Base-by-base conservation (phyloP, 2,888 invertebrate genomes). In the Cheilosia urbana region DNA sequence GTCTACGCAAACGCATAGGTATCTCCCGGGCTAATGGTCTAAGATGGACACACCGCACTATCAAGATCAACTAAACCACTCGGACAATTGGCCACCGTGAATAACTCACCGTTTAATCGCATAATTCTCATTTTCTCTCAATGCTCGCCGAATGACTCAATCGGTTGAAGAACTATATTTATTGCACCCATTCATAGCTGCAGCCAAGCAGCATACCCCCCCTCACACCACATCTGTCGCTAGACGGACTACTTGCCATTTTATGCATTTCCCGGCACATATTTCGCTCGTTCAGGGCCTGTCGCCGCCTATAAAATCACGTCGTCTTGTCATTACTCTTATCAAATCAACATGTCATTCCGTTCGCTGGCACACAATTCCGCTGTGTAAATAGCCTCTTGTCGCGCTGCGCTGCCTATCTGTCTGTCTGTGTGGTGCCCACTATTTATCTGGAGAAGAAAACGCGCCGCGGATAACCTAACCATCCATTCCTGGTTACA, bases 291-390 rank as follows among this genome's bases (percentile, higher is more conserved):
- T 66, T 80, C 71, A 76, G 63, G 15, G 51, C 51, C 75, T 75
- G 80, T 65, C 69, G 84, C 65, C 80, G 84, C 80, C 75, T 75
- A 75, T 84, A 84, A 84, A 75, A 80, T 80, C 84, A 80, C 84
- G 65, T 84, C 80, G 71, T 71, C 60, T 80, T 84, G 80, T 75
- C 80, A 71, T 69, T 75, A 80, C 80, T 84, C 75, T 80, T 84
- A 76, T 84, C 84, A 80, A 84, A 80, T 80, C 84, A 84, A 84
- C 80, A 84, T 76, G 80, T 84, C 84, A 84, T 80, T 79, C 47
- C 65, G n/a, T 66, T 68, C 15, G 57, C 37, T 79, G 51, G 30
- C 69, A 63, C 58, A 37, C 30, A 30, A 30, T 37, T 37, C 13
- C 45, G 63, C n/a, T 79, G 73, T 73, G 73, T 83, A 73, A 79